Base-by-base conservation (phyloP, 2,888 invertebrate species). In the Apeira syringaria region DNA sequence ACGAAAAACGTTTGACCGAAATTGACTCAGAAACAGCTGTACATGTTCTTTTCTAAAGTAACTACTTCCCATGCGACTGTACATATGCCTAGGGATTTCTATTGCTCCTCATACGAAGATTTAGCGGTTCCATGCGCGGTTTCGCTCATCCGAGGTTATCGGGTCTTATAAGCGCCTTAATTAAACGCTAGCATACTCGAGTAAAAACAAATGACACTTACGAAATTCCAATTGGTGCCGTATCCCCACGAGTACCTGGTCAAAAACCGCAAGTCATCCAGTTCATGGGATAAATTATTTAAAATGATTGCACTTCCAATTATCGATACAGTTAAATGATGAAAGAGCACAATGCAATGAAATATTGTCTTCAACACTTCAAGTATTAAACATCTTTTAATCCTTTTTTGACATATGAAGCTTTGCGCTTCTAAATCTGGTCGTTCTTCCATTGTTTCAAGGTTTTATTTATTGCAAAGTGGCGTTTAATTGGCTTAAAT, bases 211-310 rank as follows among this genome's bases (percentile, higher is more conserved):
- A 11, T 13, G 7, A 24, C 30, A 59, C 61, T 59, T 42, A 61
- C 61, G 9, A 53, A 46, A 32, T 58, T 62, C 61, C 61, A 62
- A 17, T 59, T 53, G 0, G 60, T 61, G 0, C 55, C 60, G 11
- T 27, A 61, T 1, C 31, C 52, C n/a, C 11, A 31, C 0, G 26
- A 30, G 9, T 22, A 47, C 1, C 37, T 45, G 9, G 39, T 37
- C 17, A 56, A 2, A 10, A 48, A 47, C 4, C 12, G 40, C 1
- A 56, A 3, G 0, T 41, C n/a, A 6, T 38, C 20, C 1, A 17
- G 7, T 9, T 47, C 22, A 22, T 45, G 25, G 5, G 46, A 10
- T 1, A 31, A 30, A 28, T 43, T 50, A 4, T 25, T 20, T 0
- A 34, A 24, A 0, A 55, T 29, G 4, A 52, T 35, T 2, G n/a